Evolutionary conservation across 2,113 vertebrate species (phyloP).

Genomic region (Ictidomys tridecemlineatus): DNA sequence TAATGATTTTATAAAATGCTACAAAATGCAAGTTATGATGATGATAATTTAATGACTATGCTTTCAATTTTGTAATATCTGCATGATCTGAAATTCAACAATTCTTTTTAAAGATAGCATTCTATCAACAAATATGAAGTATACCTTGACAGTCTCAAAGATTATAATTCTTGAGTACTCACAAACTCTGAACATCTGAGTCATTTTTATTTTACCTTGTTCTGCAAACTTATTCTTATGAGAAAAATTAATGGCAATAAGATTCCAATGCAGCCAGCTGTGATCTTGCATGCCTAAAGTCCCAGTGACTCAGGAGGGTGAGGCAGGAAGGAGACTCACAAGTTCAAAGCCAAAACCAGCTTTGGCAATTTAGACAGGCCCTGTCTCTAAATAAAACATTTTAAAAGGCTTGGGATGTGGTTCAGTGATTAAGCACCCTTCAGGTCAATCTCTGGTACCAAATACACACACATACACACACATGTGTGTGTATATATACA

Average conservation of each 20-base stretch:
- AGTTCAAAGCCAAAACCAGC: too few relatives aligned
- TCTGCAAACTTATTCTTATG: background rate
- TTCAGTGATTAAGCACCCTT: too few relatives aligned
- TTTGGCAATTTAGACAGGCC: too few relatives aligned
- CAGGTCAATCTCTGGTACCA: too few relatives aligned
- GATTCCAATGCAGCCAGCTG: background rate
- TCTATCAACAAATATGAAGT: background rate
- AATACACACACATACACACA: too few relatives aligned
- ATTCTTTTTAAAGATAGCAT: background rate
- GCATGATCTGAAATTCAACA: background rate
- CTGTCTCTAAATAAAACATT: too few relatives aligned
- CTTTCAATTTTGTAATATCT: background rate
- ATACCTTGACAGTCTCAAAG: background rate
- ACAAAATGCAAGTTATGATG: background rate
- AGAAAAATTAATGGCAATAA: slow-evolving; percentile 1
- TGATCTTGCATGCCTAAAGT: too few relatives aligned
- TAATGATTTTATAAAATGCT: background rate
- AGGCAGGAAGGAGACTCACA: too few relatives aligned
- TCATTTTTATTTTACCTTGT: slow-evolving; percentile 15
- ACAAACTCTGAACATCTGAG: background rate
- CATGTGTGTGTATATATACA: too few relatives aligned
- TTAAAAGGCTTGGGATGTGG: too few relatives aligned
- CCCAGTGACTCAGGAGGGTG: too few relatives aligned
- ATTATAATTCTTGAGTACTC: background rate
- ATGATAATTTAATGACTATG: too few relatives aligned